phyloP scores from a whole-genome alignment of 2,113 vertebrate species.

The Siniperca chuatsi region DNA sequence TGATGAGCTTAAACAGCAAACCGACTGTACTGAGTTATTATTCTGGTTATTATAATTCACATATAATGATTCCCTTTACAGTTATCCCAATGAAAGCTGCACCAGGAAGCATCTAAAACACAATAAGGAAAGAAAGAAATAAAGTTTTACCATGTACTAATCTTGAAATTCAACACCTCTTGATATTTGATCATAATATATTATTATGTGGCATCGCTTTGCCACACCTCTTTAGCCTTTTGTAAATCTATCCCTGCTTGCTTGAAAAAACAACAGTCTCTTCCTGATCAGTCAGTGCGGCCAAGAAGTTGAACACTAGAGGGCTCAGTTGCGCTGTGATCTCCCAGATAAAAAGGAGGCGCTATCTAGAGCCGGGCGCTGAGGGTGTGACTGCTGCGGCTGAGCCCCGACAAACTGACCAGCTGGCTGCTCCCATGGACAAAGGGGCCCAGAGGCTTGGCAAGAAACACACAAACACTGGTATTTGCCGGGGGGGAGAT shows the following conservation, averaged over 20 bases:
- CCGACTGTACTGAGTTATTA: too few relatives aligned
- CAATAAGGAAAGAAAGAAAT: background rate
- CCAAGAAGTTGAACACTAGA: constrained; percentile 65
- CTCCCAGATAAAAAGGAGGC: background rate
- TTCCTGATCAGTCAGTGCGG: constrained; percentile 6
- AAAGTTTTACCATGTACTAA: background rate
- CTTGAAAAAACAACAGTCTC: background rate
- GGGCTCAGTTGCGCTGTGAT: constrained; percentile 62
- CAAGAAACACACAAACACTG: constrained; percentile 74
- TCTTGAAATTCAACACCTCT: background rate
- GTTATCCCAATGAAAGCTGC: background rate
- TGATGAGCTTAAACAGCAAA: background rate
- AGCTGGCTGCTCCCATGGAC: constrained; percentile 68
- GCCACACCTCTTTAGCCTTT: constrained; percentile 3
- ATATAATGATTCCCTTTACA: background rate
- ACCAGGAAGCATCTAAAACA: background rate
- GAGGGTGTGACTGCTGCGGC: constrained; percentile 56
- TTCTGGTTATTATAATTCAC: background rate
- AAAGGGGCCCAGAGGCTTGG: constrained; percentile 73
- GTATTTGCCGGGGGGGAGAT: constrained; percentile 58
- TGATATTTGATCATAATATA: background rate
- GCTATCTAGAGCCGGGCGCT: background rate
- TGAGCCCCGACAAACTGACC: constrained; percentile 59
- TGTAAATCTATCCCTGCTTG: background rate
- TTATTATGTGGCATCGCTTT: background rate